Evolutionary conservation across 2,113 vertebrate species (phyloP).

Genomic region (Vombatus ursinus): DNA sequence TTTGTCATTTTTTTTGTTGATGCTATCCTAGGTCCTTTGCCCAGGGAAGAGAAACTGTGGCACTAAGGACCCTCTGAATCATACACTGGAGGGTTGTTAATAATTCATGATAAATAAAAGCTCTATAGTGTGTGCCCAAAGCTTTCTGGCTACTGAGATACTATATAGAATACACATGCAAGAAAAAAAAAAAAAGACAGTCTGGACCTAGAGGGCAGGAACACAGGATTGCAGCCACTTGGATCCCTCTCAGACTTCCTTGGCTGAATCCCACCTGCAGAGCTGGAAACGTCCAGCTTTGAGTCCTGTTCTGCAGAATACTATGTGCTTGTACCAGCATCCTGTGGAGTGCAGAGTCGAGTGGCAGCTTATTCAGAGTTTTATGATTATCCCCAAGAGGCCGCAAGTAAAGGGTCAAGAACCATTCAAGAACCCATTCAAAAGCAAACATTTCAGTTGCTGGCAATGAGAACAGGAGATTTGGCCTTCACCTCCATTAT

Average conservation of each 20-base stretch:
- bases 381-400: not conserved
- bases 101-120: not conserved
- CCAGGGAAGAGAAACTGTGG: not conserved
- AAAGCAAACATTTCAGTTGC: not conserved
- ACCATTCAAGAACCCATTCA: not conserved
- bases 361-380: not conserved
- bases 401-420: not conserved
- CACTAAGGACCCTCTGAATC: not conserved
- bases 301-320: not conserved
- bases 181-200: slow-evolving; percentile 9
- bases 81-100: not conserved
- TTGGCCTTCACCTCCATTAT: not conserved
- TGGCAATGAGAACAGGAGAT: not conserved
- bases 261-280: slow-evolving; percentile 60
- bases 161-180: not conserved
- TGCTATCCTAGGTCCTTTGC: not conserved
- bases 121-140: not conserved
- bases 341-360: not conserved
- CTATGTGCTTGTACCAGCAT: slow-evolving; percentile 16
- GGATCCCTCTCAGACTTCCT: slow-evolving; percentile 50
- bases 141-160: not conserved
- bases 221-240: slow-evolving; percentile 59
- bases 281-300: slow-evolving; percentile 46
- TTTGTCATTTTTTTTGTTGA: not conserved
- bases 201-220: slow-evolving; percentile 58